Base-by-base conservation (phyloP, 2,888 invertebrate genomes). In the Silvanus unidentatus region DNA sequence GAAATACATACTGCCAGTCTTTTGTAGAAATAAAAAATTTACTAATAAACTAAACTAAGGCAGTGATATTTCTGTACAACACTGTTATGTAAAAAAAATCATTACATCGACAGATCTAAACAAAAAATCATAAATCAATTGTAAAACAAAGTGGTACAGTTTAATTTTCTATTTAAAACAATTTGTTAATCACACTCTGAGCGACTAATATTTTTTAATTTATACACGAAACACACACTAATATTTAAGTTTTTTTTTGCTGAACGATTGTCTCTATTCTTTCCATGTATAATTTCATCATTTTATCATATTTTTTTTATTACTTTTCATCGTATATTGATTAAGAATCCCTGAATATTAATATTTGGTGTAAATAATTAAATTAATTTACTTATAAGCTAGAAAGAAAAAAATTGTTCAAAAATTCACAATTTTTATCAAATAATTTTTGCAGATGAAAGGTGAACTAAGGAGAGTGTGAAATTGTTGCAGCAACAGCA, bases 271-370 rank as follows among this genome's bases (percentile, higher is more conserved):
- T 65, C 59, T 50, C 41, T 56, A 45, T 40, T 41, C 47, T 43
- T 54, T 57, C 62, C 61, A 4, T 32, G 3, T 32, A n/a, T 32
- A 4, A 3, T 32, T 32, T 3, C 4, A 32, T 12, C 3, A 22
- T 22, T n/a, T n/a, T n/a, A n/a, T 3, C 32, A 32, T 32, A 12
- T 32, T 32, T 12, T 28, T 32, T 32, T 32, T 12, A 32, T 32
- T 22, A 22, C 22, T 32, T 32, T 32, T 32, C 15, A 5, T 9
- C 10, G 9, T 37, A 62, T 65, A 67, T 64, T 66, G 64, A 65
- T 69, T 66, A 63, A 37, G 64, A 60, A 64, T 71, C 72, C 72
- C 72, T 72, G 71, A 71, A 60, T 65, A 55, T 63, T 64, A 59
- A 67, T 70, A 63, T 72, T 71, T 71, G 72, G 71, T 71, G 70